Conservation (phyloP, 2,797 vertebrate genomes). For the Paramormyrops hopkinsi region DNA sequence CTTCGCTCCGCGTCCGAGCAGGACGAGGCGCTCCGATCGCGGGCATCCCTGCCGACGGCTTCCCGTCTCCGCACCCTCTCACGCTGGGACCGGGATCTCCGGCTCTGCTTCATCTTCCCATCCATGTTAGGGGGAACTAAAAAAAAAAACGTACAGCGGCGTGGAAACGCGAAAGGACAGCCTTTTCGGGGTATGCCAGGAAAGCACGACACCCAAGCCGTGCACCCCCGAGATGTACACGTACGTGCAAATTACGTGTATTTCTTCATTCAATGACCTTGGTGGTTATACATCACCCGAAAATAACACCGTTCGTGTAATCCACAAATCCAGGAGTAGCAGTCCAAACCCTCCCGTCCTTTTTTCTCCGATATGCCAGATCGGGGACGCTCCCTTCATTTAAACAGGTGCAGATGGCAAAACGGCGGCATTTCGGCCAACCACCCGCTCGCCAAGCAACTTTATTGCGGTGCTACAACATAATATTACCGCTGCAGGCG, state of each 20-base stretch:
- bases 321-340: constrained; percentile 44
- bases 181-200: constrained; percentile 43
- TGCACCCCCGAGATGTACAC: constrained; percentile 29
- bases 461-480: constrained; percentile 61
- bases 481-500: constrained; percentile 51
- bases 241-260: constrained; percentile 44
- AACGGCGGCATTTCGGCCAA: constrained; percentile 23
- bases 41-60: constrained; percentile 69
- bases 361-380: constrained; percentile 47
- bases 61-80: constrained; percentile 83
- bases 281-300: constrained; percentile 53
- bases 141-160: constrained; percentile 42
- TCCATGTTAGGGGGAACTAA: constrained; percentile 68
- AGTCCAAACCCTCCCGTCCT: constrained; percentile 50
- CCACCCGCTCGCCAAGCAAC: constrained; percentile 63
- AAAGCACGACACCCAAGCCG: constrained; percentile 43
- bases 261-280: constrained; percentile 66
- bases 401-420: constrained; percentile 23
- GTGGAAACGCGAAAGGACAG: constrained; percentile 31
- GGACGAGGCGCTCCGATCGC: constrained; percentile 77
- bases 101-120: constrained; percentile 81
- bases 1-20: constrained; percentile 80
- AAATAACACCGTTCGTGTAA: constrained; percentile 58
- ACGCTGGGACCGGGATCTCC: constrained; percentile 80
- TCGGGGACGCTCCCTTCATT: constrained; percentile 51